A percentile compares a stretch with the other conserved stretches of the same genome.
These are phyloP conservation scores for Vicugna pacos DNA, from an alignment of 2,113 vertebrate genomes.

Conservation along the genomic window DNA sequence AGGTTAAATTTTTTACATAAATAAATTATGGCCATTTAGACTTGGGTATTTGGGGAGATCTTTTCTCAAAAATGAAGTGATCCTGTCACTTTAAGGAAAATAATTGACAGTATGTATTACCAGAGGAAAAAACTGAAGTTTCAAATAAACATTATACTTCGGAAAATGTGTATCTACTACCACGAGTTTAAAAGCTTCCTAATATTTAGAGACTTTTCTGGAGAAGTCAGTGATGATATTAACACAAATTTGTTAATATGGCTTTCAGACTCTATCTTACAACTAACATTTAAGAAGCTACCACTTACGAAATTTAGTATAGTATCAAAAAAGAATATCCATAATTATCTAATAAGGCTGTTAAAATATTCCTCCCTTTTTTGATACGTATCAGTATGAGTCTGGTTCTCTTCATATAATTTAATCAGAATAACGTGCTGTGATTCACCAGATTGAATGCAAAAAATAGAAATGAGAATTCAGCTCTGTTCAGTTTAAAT, in stretches of 20 bases:
- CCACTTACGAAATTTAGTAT: not conserved
- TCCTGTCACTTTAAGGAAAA: not conserved
- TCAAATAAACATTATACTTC: not conserved
- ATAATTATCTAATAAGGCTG: not conserved
- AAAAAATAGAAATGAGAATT: constrained; percentile 30
- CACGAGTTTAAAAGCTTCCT: not conserved
- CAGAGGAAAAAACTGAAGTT: not conserved
- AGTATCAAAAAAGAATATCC: not conserved
- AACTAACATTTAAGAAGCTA: not conserved
- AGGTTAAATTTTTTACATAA: not conserved
- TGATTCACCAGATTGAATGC: not conserved
- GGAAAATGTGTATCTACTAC: not conserved
- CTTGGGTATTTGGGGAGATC: not conserved
- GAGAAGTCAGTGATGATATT: not conserved
- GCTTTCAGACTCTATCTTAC: not conserved
- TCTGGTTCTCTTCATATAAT: not conserved
- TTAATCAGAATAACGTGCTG: not conserved
- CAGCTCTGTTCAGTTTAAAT: not conserved
- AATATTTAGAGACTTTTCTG: constrained; percentile 6
- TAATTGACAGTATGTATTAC: not conserved
- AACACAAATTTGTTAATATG: not conserved
- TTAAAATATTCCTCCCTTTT: not conserved
- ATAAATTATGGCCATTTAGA: not conserved
- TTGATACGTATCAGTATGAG: not conserved
- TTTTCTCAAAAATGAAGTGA: not conserved